Percentiles rank a stretch among this genome's conserved stretches.
Conservation (phyloP, 2,888 invertebrate genomes). For the Heliothis peltigera region DNA sequence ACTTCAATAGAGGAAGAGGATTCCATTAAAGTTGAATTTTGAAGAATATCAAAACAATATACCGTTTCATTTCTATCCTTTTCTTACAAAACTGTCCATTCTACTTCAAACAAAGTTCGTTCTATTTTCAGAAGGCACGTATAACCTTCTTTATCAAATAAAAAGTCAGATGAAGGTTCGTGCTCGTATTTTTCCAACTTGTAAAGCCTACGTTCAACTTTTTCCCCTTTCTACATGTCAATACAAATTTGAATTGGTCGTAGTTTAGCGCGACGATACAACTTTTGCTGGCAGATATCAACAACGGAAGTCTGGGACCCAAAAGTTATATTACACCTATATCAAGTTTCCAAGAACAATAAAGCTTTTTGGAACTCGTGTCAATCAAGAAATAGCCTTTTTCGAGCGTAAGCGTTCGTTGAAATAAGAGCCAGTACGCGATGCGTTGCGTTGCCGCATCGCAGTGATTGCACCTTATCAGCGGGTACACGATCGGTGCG, state of each 20-base stretch:
- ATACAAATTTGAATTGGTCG: conserved; percentile 56
- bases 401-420: conserved; percentile 22
- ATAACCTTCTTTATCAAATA: conserved; percentile 37
- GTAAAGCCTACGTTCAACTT: conserved; percentile 31
- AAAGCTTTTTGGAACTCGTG: conserved; percentile 65
- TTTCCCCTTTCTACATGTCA: conserved; percentile 49
- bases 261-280: conserved; percentile 58
- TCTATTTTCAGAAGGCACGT: conserved; percentile 34
- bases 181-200: conserved; percentile 37
- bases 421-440: no score
- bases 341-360: conserved; percentile 70
- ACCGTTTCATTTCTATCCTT: neutral
- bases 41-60: neutral
- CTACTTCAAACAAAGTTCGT: conserved; percentile 4
- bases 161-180: conserved; percentile 31
- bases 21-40: no score
- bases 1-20: no score
- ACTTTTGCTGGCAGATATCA: conserved; percentile 67
- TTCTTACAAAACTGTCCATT: neutral
- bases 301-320: conserved; percentile 65
- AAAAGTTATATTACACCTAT: conserved; percentile 76
- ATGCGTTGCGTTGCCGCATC: no score
- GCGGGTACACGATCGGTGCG: no score
- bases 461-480: no score
- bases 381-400: conserved; percentile 65